Base-by-base conservation (phyloP, 2,888 invertebrate species). In the Erebia aethiops region DNA sequence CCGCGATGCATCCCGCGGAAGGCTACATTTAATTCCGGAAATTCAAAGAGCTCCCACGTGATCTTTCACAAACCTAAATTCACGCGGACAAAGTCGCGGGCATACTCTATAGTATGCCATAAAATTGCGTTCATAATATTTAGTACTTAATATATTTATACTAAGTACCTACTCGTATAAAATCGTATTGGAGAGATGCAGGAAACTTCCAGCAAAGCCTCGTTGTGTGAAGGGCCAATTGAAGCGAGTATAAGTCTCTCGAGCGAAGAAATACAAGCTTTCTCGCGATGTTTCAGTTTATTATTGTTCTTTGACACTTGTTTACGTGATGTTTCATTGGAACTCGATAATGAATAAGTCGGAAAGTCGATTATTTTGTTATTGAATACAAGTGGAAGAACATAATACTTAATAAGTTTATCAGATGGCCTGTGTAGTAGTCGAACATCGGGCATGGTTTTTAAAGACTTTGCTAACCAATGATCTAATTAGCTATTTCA, bases 231-330 rank as follows among this genome's bases (percentile, higher is more conserved):
- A 54, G 72, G 60, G 54, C 70, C 70, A 72, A 70, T 70, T 49
- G 70, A 72, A 67, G 70, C 67, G 67, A 72, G 67, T 46, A 65
- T 67, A 72, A 72, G 70, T 72, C 70, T 63, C 35, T 46, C 51
- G 56, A 62, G 26, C 57, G 64, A 65, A 67, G 62, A 66, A 68
- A 66, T 74, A 74, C 71, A 51, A 60, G 52, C 62, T 74, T 49
- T 54, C n/a, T 49, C 65, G 52, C 54, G 52, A 65, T 61, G 61
- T 67, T 67, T 70, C 54, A 54, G 43, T 62, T 63, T 71, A 67
- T 71, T 71, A 41, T 51, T 57, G 57, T 64, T 67, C 52, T 64
- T 54, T 41, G 41, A 52, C 16, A 63, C 63, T 69, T 51, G 26
- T 41, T 70, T n/a, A 41, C 52, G 65, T 52, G 60, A 70, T 70